Percentiles rank a stretch among this genome's conserved stretches.
Conservation (phyloP, 2,888 invertebrate genomes). For the Artemia sp. region DNA sequence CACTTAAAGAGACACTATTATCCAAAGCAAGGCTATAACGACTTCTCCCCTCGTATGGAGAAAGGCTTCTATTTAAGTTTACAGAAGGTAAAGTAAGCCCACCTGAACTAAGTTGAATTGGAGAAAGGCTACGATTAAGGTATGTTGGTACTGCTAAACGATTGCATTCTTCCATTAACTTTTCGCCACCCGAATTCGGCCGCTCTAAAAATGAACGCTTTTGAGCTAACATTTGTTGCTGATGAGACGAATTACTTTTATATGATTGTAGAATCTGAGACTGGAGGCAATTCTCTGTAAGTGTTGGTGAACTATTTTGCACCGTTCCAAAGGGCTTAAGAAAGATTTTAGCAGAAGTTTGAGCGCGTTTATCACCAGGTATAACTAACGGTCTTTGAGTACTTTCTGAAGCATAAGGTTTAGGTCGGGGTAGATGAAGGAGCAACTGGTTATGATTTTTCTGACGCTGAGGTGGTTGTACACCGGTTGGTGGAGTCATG, state of each 20-base stretch:
- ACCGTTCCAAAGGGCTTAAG: neutral
- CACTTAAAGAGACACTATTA: slow-evolving; percentile 23
- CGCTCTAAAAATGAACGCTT: neutral
- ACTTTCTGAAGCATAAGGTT: slow-evolving; percentile 26
- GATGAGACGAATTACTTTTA: slow-evolving; percentile 33
- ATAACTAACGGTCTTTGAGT: neutral
- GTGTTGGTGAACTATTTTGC: too few relatives aligned
- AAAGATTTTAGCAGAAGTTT: slow-evolving; percentile 7
- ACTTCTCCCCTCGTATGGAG: slow-evolving; percentile 21
- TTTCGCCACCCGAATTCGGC: neutral
- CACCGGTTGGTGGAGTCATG: slow-evolving; percentile 15
- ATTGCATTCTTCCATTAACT: neutral
- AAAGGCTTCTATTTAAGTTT: slow-evolving; percentile 28
- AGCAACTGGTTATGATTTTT: slow-evolving; percentile 20
- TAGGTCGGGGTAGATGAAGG: slow-evolving; percentile 28
- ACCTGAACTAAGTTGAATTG: slow-evolving; percentile 2
- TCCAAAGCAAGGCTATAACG: slow-evolving; percentile 22
- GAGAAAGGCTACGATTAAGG: neutral
- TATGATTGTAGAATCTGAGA: slow-evolving; percentile 30
- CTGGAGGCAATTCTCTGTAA: slow-evolving; percentile 26
- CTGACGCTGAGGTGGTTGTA: neutral
- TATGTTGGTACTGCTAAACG: neutral
- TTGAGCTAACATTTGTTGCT: slow-evolving; percentile 28
- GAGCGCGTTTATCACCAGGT: neutral
- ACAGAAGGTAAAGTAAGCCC: neutral